These are phyloP conservation scores for Hoplodrina blanda DNA, from an alignment of 2,888 invertebrate species.

Conservation along the genomic window DNA sequence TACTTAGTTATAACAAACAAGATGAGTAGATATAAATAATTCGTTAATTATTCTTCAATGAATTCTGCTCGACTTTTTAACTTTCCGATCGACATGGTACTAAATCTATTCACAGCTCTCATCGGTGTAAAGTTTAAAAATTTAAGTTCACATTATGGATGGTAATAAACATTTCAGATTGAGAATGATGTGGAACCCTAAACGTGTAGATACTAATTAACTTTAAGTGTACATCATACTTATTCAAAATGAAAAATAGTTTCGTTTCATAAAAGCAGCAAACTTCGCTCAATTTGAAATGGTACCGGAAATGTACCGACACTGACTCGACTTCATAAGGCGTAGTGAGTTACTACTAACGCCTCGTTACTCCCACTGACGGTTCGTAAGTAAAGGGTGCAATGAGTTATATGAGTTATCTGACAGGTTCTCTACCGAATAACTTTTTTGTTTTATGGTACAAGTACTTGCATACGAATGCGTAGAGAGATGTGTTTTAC, in stretches of 20 bases:
- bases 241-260: not conserved
- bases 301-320: not conserved
- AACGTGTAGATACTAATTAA: not conserved
- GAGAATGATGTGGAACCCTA: no score
- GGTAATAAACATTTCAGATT: no score
- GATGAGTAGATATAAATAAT: no score
- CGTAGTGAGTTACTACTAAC: no score
- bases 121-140: no score
- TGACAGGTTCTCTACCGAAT: not conserved
- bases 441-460: constrained; percentile 22
- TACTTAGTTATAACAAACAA: no score
- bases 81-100: no score
- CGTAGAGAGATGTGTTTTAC: constrained; percentile 2
- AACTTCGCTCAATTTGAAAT: not conserved
- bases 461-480: constrained; percentile 4
- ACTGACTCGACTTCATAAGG: not conserved
- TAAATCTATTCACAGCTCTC: no score
- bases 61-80: no score
- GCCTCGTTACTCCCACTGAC: not conserved
- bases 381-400: not conserved
- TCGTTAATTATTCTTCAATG: no score
- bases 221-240: not conserved
- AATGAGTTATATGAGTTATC: not conserved
- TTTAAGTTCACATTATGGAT: no score
- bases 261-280: not conserved